Percentiles rank a stretch among this genome's conserved stretches.
Evolutionary conservation across 2,113 vertebrate genomes (phyloP).

Genomic region (Urocynchramus pylzowi): DNA sequence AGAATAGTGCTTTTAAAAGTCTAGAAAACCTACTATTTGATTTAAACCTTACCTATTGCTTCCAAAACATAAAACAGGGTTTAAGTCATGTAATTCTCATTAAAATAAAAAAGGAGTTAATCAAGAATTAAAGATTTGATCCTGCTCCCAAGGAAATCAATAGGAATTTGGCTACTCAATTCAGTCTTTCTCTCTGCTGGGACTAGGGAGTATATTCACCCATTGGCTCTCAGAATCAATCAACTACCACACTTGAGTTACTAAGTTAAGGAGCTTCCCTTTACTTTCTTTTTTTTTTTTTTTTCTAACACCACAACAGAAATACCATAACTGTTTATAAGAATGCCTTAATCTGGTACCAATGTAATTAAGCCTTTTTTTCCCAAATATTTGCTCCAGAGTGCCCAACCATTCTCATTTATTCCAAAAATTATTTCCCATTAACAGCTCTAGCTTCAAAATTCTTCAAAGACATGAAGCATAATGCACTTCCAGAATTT

Average conservation of each 20-base stretch:
- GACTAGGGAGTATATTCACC: not conserved
- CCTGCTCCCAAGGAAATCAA: not conserved
- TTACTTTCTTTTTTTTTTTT: not conserved
- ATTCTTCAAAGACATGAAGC: not conserved
- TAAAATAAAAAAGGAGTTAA: not conserved
- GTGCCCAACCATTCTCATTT: not conserved
- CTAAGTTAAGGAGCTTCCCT: not conserved
- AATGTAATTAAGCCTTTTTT: not conserved
- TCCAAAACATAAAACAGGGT: slow-evolving; percentile 20
- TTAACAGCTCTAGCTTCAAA: not conserved
- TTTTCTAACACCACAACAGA: not conserved
- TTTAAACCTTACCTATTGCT: not conserved
- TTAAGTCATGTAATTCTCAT: slow-evolving; percentile 16
- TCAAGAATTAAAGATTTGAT: not conserved
- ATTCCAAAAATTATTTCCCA: not conserved
- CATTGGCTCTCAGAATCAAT: not conserved
- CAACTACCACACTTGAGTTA: not conserved
- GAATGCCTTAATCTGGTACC: not conserved
- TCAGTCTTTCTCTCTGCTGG: not conserved
- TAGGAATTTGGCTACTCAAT: not conserved
- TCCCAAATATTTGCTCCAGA: not conserved
- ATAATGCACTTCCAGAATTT: not conserved
- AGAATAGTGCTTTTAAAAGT: not conserved
- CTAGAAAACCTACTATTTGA: slow-evolving; percentile 22
- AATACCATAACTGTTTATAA: not conserved